Evolutionary conservation across 2,113 vertebrate genomes (phyloP).

Genomic region (Microcebus ravelobensis): DNA sequence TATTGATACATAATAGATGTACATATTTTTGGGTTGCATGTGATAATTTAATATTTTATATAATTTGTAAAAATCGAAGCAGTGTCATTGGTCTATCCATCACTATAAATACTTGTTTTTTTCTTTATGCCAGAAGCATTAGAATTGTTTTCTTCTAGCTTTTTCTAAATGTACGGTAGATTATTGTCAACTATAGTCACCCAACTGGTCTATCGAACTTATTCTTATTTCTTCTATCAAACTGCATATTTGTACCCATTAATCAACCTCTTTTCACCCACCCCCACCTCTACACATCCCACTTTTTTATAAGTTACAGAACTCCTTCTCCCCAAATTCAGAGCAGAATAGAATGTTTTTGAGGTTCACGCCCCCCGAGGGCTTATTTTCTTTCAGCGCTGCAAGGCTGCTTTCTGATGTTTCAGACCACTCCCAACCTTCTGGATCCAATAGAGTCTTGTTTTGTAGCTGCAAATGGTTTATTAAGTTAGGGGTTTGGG

Average conservation of each 20-base stretch:
- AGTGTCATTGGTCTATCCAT: neutral
- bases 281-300: neutral
- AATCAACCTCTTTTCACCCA: neutral
- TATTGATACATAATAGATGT: too few relatives aligned
- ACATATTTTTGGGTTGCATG: too few relatives aligned
- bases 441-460: neutral
- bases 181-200: neutral
- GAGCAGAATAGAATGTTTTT: neutral
- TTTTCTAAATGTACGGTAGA: neutral
- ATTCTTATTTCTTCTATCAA: neutral
- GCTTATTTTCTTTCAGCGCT: neutral
- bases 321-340: neutral
- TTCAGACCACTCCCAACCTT: neutral
- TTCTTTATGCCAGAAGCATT: neutral
- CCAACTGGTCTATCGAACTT: neutral
- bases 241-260: neutral
- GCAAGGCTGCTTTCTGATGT: neutral
- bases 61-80: neutral
- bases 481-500: neutral
- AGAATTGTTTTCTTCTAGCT: neutral
- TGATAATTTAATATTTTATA: too few relatives aligned
- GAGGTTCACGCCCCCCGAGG: fast-evolving
- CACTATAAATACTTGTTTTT: neutral
- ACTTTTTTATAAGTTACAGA: neutral
- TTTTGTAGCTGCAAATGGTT: neutral